Base-by-base conservation (phyloP, 2,113 vertebrate species). In the Desmodus rotundus region DNA sequence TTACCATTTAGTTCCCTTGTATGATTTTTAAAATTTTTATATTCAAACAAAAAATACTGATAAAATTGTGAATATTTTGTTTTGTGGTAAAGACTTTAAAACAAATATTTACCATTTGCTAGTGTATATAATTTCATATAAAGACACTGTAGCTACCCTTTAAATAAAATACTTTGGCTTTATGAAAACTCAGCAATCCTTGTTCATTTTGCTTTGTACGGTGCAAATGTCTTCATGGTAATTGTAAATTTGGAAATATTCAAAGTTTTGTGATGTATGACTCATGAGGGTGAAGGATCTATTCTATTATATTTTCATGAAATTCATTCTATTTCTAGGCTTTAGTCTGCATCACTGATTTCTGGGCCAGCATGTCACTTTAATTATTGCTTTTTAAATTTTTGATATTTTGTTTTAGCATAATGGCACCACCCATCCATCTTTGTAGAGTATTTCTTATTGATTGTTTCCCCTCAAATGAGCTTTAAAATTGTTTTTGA, bases 161-260 rank as follows among this genome's bases (percentile, higher is more conserved):
- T 50, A 82, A 50, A 38, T 58, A 33, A 47, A 89, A 73, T 92
- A 81, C 61, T 95, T 41, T 17, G n/a, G 20, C 41, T 63, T 96
- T 73, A 83, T 92, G 78, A 38, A 77, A 94, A 89, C 8, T 26
- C 24, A 96, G 3, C 16, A 77, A 45, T 73, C 24, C 31, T 91
- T 81, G 36, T 91, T 87, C 78, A 58, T 58, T 91, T 95, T 68
- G 76, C 38, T 80, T 10, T 91, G 7, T 80, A 47, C 15, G 61
- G 61, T 95, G 31, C 9, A 83, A 28, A 24, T 78, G n/a, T 87
- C 74, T 70, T 89, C 7, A 43, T 72, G 65, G 19, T 94, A 74
- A 84, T 92, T 92, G 88, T 87, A 94, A 85, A 96, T 83, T 77
- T 95, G 41, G 80, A 96, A 83, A 78, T 94, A 87, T 13, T 94